phyloP scores from a whole-genome alignment of 2,797 vertebrate species.

The Cynodonichthys magdalenae region DNA sequence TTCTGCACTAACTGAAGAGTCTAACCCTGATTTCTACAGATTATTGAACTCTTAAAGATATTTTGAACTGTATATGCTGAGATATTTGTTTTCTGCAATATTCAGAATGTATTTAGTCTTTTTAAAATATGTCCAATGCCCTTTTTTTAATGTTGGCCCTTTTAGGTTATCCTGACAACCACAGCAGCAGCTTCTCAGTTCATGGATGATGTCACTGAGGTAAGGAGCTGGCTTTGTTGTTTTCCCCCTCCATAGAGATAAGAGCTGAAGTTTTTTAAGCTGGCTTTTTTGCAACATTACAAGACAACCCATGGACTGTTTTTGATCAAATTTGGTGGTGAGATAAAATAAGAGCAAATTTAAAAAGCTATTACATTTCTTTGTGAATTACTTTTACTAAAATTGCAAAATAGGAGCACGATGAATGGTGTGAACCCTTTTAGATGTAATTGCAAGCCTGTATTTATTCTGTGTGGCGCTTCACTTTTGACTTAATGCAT shows the following conservation, averaged over 20 bases:
- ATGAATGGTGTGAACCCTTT: background rate
- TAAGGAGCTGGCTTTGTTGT: constrained; percentile 11
- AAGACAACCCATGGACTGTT: background rate
- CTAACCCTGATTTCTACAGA: too few species aligned
- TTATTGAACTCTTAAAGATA: too few species aligned
- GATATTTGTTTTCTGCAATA: background rate
- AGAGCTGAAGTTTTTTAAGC: background rate
- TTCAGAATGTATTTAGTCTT: background rate
- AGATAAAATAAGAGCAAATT: background rate
- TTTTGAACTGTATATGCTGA: too few species aligned
- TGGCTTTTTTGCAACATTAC: background rate
- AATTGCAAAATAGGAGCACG: background rate
- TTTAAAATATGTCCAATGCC: background rate
- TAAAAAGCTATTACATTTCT: background rate
- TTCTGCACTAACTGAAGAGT: too few species aligned
- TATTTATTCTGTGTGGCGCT: background rate
- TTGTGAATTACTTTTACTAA: background rate
- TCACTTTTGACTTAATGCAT: constrained; percentile 1
- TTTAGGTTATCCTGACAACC: constrained; percentile 29
- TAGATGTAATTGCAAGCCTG: constrained; percentile 1
- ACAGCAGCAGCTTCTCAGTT: constrained; percentile 10
- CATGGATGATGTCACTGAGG: constrained; percentile 21
- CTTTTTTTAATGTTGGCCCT: background rate
- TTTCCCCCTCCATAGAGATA: background rate
- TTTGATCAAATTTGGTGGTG: background rate